Conservation (phyloP, 2,113 vertebrate species). For the Nothoprocta pentlandii region DNA sequence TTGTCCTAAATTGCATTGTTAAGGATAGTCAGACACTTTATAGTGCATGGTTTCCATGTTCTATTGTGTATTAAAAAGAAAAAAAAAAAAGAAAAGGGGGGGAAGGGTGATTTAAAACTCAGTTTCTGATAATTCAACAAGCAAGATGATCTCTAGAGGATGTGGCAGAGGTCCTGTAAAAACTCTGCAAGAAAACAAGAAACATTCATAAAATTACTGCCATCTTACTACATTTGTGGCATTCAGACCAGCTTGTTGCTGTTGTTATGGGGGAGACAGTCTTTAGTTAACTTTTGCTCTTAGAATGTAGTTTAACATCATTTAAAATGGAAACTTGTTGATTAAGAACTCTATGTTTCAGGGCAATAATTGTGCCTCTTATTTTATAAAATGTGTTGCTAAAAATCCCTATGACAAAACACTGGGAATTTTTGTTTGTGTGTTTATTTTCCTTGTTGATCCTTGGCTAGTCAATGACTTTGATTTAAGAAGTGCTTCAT, state of each 20-base stretch:
- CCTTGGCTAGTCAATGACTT: background rate
- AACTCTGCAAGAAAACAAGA: background rate
- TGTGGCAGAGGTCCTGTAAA: accelerated
- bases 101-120: background rate
- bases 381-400: background rate
- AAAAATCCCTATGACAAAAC: background rate
- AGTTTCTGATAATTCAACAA: background rate
- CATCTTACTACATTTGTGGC: background rate
- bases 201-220: background rate
- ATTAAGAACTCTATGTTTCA: background rate
- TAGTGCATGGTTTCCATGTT: background rate
- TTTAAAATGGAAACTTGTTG: background rate
- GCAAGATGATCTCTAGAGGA: background rate
- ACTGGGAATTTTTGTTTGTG: background rate
- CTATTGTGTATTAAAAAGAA: background rate
- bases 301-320: background rate
- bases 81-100: background rate
- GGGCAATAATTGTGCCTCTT: background rate
- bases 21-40: background rate
- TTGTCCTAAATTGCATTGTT: background rate
- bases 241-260: background rate
- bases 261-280: background rate
- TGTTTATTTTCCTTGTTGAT: background rate
- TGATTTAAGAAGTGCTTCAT: background rate
- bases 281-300: background rate